phyloP scores from a whole-genome alignment of 2,888 invertebrate genomes.

The Agrochola litura region DNA sequence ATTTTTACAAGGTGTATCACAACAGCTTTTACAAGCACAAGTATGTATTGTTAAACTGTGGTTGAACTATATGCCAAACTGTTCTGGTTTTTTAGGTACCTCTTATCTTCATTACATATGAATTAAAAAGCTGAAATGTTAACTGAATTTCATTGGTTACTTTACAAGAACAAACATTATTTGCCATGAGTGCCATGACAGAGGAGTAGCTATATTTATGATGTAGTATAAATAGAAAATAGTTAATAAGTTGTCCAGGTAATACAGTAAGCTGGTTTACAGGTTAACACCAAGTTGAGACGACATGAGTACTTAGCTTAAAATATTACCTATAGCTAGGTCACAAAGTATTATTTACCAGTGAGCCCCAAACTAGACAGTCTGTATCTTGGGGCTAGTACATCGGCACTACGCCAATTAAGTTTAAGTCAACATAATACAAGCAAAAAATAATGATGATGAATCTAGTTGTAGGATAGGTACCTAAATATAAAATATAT shows the following conservation, averaged over 20 bases:
- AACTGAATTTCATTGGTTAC: neutral
- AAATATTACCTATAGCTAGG: neutral
- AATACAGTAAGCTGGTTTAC: neutral
- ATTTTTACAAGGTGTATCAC: conserved; percentile 96
- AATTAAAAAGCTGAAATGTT: neutral
- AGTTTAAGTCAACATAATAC: neutral
- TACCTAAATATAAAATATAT: conserved; percentile 11
- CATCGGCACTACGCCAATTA: neutral
- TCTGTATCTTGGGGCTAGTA: neutral
- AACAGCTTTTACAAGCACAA: conserved; percentile 96
- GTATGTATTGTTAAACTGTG: conserved; percentile 86
- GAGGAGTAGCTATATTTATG: neutral
- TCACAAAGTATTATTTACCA: neutral
- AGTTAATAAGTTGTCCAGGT: neutral
- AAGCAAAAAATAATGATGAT: neutral
- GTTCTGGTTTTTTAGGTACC: no score
- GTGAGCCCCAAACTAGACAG: neutral
- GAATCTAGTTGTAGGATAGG: neutral
- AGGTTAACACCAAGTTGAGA: neutral
- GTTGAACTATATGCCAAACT: neutral
- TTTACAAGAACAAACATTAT: neutral
- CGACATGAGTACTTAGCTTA: neutral
- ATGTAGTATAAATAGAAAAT: no score
- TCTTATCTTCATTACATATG: neutral
- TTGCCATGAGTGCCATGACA: neutral